Conservation (phyloP, 2,888 invertebrate species). For the Keiferia lycopersicella region DNA sequence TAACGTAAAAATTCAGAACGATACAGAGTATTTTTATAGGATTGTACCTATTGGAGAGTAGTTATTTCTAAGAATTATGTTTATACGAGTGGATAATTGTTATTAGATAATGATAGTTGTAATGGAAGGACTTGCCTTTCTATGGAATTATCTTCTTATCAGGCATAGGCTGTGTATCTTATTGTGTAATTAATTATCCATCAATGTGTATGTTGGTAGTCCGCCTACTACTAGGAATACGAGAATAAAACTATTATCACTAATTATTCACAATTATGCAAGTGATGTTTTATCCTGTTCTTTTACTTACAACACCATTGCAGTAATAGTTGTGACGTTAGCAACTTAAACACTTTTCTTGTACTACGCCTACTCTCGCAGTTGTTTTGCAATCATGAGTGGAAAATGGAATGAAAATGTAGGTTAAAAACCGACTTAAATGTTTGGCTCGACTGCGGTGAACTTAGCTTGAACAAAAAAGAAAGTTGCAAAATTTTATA, state of each 20-base stretch:
- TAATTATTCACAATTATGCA: slow-evolving; percentile 18
- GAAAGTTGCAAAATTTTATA: too few species aligned
- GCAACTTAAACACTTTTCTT: slow-evolving; percentile 36
- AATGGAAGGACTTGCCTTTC: too few species aligned
- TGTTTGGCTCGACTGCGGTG: background rate
- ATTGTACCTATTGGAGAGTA: too few species aligned
- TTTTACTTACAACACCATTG: slow-evolving; percentile 21
- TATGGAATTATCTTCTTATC: background rate
- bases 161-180: background rate
- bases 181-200: background rate
- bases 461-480: too few species aligned
- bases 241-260: slow-evolving; percentile 13
- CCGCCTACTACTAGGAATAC: background rate
- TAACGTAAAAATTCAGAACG: too few species aligned
- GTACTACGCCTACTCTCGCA: slow-evolving; percentile 21
- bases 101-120: too few species aligned
- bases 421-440: too few species aligned
- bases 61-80: too few species aligned
- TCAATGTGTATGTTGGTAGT: background rate
- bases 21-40: too few species aligned
- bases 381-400: slow-evolving; percentile 34
- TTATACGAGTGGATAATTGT: too few species aligned
- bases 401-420: slow-evolving; percentile 24
- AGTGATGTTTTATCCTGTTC: slow-evolving; percentile 23
- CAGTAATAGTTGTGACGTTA: slow-evolving; percentile 27